A percentile compares a stretch with the other conserved stretches of the same genome.
Conservation (phyloP, 2,797 vertebrate species). For the Huso huso region DNA sequence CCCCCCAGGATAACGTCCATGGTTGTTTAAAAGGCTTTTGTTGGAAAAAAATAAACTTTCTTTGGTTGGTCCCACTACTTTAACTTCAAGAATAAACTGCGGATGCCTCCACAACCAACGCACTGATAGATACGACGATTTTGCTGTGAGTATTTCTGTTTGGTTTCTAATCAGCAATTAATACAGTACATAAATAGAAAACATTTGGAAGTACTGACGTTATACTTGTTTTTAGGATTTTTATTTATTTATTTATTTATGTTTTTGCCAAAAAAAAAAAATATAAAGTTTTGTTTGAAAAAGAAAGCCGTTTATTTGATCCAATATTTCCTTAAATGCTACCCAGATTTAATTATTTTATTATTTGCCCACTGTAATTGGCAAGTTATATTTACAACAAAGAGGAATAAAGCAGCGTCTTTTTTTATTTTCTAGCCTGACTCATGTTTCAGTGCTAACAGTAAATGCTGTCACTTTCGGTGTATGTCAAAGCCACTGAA, state of each 20-base stretch:
- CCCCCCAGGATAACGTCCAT: constrained; percentile 38
- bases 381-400: constrained; percentile 10
- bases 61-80: constrained; percentile 37
- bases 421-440: constrained; percentile 47
- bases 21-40: constrained; percentile 12
- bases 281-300: too few relatives aligned
- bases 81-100: constrained; percentile 48
- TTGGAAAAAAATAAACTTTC: constrained; percentile 36
- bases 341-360: not conserved
- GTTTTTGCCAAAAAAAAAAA: constrained; percentile 21
- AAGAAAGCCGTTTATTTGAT: not conserved
- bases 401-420: constrained; percentile 33
- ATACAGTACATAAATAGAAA: constrained; percentile 42
- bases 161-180: constrained; percentile 32
- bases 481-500: constrained; percentile 10
- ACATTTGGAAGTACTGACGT: constrained; percentile 37
- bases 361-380: constrained; percentile 10
- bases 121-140: constrained; percentile 29
- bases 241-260: constrained; percentile 36
- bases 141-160: constrained; percentile 54
- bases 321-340: not conserved
- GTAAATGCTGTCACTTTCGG: constrained; percentile 6
- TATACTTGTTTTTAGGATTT: constrained; percentile 34
- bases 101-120: constrained; percentile 30
- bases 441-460: not conserved